Percentiles rank a stretch among this genome's conserved stretches.
Conservation (phyloP, 2,113 vertebrate genomes). For the Caranx melampygus region DNA sequence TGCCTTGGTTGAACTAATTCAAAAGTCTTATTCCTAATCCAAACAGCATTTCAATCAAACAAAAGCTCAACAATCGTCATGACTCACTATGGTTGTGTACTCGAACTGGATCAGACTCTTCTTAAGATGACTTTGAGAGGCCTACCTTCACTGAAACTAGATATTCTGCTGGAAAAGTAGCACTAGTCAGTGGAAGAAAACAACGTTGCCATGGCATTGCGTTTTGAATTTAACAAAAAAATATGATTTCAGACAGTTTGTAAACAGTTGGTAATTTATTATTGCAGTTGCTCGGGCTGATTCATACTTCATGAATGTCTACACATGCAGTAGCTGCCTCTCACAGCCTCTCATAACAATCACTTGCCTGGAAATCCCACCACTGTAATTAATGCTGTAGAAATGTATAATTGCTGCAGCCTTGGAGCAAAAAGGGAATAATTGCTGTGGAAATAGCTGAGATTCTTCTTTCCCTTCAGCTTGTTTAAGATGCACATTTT, state of each 20-base stretch:
- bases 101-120: constrained; percentile 36
- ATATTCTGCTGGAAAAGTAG: constrained; percentile 15
- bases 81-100: constrained; percentile 19
- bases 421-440: not conserved
- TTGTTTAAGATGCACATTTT: not conserved
- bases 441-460: not conserved
- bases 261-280: constrained; percentile 10
- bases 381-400: not conserved
- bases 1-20: constrained; percentile 23
- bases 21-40: constrained; percentile 35
- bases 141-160: constrained; percentile 41
- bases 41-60: constrained; percentile 48
- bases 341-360: not conserved
- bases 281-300: not conserved
- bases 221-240: not conserved
- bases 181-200: not conserved
- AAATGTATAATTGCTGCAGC: not conserved
- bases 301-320: constrained; percentile 6
- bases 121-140: constrained; percentile 31
- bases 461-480: not conserved
- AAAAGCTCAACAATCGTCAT: constrained; percentile 27
- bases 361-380: not conserved
- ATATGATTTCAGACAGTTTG: constrained; percentile 9
- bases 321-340: not conserved
- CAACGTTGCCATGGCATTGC: not conserved